These are phyloP conservation scores for Hyaena hyaena DNA, from an alignment of 2,113 vertebrate species.

Conservation along the genomic window DNA sequence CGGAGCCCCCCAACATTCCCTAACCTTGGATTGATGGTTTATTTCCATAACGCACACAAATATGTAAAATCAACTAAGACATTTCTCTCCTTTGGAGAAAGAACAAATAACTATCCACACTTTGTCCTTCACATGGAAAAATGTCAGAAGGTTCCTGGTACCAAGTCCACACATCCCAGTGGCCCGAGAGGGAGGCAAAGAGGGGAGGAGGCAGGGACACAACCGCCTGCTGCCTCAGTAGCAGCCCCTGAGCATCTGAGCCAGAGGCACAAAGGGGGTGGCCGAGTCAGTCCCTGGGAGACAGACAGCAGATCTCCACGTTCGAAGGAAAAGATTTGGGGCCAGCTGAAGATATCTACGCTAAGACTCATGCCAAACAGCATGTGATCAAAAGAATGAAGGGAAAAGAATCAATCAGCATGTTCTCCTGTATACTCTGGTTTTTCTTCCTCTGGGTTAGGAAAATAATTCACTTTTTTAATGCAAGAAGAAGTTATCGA, in stretches of 20 bases:
- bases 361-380: neutral
- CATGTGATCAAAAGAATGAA: neutral
- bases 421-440: rapidly evolving
- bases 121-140: neutral
- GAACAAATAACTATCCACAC: neutral
- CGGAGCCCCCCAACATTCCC: slow-evolving; percentile 37
- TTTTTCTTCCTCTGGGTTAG: slow-evolving; percentile 65
- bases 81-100: neutral
- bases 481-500: slow-evolving; percentile 61
- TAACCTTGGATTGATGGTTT: slow-evolving; percentile 59
- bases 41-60: neutral
- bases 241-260: too few species aligned
- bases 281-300: neutral
- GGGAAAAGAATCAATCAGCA: neutral
- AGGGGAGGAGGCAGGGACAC: neutral
- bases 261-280: neutral
- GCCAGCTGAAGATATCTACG: neutral
- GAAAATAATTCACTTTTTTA: slow-evolving; percentile 43
- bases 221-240: neutral
- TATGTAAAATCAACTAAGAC: neutral
- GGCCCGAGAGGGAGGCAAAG: rapidly evolving
- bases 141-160: neutral
- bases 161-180: neutral
- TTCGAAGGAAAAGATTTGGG: rapidly evolving
- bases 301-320: neutral